phyloP scores from a whole-genome alignment of 2,113 vertebrate genomes.

The Arizona elegans region DNA sequence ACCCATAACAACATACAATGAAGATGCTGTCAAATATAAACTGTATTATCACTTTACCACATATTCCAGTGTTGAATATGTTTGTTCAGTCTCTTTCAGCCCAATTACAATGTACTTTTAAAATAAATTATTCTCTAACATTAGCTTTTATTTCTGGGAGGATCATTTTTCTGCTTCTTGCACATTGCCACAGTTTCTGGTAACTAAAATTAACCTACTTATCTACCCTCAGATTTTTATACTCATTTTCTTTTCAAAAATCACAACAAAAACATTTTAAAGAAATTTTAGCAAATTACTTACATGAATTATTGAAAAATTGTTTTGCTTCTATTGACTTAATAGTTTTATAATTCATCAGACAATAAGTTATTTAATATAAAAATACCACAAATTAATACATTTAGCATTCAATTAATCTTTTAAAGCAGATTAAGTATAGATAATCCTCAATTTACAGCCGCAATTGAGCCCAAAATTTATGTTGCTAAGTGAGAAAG shows the following conservation, averaged over 20 bases:
- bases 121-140: background rate
- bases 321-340: background rate
- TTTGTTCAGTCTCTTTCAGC: background rate
- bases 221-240: background rate
- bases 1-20: background rate
- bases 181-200: background rate
- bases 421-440: constrained; percentile 12
- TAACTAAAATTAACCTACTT: background rate
- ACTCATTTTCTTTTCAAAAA: background rate
- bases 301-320: background rate
- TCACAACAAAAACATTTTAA: background rate
- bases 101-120: background rate
- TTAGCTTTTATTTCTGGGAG: background rate
- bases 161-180: background rate
- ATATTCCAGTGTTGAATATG: background rate
- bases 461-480: background rate
- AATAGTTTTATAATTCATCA: background rate
- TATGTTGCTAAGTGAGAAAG: background rate
- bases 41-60: background rate
- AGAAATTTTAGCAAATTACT: background rate
- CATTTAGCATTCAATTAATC: background rate
- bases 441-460: background rate
- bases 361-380: background rate
- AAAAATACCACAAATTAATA: background rate
- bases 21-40: background rate